A percentile compares a stretch with the other conserved stretches of the same genome.
Conservation (phyloP, 2,888 invertebrate genomes). For the Parascotia fuliginaria region DNA sequence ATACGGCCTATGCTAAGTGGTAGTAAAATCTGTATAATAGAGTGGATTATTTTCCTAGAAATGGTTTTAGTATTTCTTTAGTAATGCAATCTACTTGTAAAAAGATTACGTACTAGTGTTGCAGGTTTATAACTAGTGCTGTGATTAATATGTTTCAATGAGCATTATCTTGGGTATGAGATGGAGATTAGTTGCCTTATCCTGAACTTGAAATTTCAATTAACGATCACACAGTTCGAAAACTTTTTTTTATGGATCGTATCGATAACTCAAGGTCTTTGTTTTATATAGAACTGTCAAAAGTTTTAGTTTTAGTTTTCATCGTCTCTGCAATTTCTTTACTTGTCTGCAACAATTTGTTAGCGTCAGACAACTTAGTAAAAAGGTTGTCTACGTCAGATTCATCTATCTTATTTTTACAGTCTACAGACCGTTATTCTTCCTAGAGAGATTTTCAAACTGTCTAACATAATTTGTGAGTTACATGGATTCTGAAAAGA, state of each 20-base stretch:
- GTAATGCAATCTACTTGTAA: not conserved
- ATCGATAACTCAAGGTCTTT: no score
- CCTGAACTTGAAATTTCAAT: no score
- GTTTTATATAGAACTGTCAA: no score
- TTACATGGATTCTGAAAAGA: not conserved
- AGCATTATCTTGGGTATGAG: no score
- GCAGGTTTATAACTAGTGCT: no score
- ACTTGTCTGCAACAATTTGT: slow-evolving; percentile 1
- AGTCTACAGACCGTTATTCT: not conserved
- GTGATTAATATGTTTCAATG: no score
- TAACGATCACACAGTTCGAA: no score
- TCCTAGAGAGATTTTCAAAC: not conserved
- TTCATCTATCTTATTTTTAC: slow-evolving; percentile 7
- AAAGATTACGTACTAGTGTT: no score
- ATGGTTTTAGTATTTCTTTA: not conserved
- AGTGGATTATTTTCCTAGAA: not conserved
- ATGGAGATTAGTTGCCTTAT: no score
- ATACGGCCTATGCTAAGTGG: not conserved
- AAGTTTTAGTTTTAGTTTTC: no score
- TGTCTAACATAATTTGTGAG: not conserved
- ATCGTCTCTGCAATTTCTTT: not conserved
- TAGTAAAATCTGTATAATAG: slow-evolving; percentile 1
- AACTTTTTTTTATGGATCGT: no score
- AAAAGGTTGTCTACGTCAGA: not conserved
- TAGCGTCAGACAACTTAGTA: slow-evolving; percentile 4